A percentile compares a stretch with the other conserved stretches of the same genome.
Evolutionary conservation across 2,113 vertebrate genomes (phyloP).

Genomic region (Tragelaphus imberbis): DNA sequence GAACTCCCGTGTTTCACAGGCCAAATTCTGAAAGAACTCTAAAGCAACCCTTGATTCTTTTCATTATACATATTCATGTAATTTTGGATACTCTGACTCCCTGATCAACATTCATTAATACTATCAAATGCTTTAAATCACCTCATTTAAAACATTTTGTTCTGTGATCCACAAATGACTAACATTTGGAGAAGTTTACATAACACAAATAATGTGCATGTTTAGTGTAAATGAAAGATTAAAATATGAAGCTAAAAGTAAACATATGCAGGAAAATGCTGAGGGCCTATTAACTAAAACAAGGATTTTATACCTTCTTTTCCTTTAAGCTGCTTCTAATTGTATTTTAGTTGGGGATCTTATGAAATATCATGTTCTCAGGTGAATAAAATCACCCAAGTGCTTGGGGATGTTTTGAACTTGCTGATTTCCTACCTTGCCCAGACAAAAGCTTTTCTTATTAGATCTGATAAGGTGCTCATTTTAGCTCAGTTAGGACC

Average conservation of each 20-base stretch:
- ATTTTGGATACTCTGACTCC: slow-evolving; percentile 78
- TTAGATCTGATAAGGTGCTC: slow-evolving; percentile 39
- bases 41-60: slow-evolving; percentile 77
- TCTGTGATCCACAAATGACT: slow-evolving; percentile 84
- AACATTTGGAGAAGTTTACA: slow-evolving; percentile 86
- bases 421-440: slow-evolving; percentile 65
- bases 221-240: slow-evolving; percentile 83
- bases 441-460: slow-evolving; percentile 59
- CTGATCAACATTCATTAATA: slow-evolving; percentile 85
- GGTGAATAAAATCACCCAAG: slow-evolving; percentile 67
- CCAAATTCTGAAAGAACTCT: slow-evolving; percentile 64
- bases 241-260: slow-evolving; percentile 83
- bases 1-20: slow-evolving; percentile 54
- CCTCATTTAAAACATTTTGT: slow-evolving; percentile 85
- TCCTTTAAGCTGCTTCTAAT: slow-evolving; percentile 73
- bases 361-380: slow-evolving; percentile 57
- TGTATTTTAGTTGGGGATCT: slow-evolving; percentile 78
- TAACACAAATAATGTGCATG: slow-evolving; percentile 84
- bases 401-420: slow-evolving; percentile 65
- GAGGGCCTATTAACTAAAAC: slow-evolving; percentile 78
- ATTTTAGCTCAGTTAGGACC: slow-evolving; percentile 50
- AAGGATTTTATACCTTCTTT: slow-evolving; percentile 80
- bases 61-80: slow-evolving; percentile 83
- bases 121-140: slow-evolving; percentile 84
- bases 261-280: slow-evolving; percentile 78